Evolutionary conservation across 2,797 vertebrate species (phyloP), one percentile per base, ranked within the genome.

Genomic region (Propithecus deckenii): DNA sequence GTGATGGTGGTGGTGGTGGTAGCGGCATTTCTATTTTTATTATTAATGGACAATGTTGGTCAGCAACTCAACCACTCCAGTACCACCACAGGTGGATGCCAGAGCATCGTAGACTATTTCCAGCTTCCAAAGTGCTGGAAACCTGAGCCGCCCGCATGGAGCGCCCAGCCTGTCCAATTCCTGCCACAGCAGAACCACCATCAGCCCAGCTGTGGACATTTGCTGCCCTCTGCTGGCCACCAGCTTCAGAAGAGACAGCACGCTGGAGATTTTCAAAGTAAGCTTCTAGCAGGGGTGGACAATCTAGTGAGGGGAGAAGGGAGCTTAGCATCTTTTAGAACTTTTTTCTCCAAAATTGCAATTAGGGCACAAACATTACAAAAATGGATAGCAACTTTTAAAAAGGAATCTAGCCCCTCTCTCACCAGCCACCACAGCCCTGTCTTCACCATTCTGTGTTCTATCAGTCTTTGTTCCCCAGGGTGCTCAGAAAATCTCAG

Each of bases 171-270:
- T 41, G 41, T 17, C 25, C 41, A 22, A 11, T 23, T 28, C 11
- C 43, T 4, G n/a, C 55, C 11, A 2, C 8, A 6, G 0, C 28
- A 0, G 3, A 4, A 59, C 43, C 2, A 43, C 63, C 20, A 5
- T 32, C 0, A 0, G 1, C 41, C 57, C 79, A 72, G 43, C 30
- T 13, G 25, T 75, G 74, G 75, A 83, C 9, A 2, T 89, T 89
- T 97, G 96, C 97, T 97, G 96, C 98, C 96, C 97, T 97, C 98
- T 98, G 91, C 96, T 90, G 98, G 95, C 80, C 17, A 0, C 2
- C 15, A 61, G 0, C 61, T 74, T 81, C 75, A 55, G 8, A 5
- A 35, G 57, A 0, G 30, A 30, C 75, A 2, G 30, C 0, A 2
- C 5, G 1, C 12, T 17, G 15, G 41, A 30, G 41, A 23, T 52